Conservation (phyloP, 2,113 vertebrate species). For the Oenanthe melanoleuca region DNA sequence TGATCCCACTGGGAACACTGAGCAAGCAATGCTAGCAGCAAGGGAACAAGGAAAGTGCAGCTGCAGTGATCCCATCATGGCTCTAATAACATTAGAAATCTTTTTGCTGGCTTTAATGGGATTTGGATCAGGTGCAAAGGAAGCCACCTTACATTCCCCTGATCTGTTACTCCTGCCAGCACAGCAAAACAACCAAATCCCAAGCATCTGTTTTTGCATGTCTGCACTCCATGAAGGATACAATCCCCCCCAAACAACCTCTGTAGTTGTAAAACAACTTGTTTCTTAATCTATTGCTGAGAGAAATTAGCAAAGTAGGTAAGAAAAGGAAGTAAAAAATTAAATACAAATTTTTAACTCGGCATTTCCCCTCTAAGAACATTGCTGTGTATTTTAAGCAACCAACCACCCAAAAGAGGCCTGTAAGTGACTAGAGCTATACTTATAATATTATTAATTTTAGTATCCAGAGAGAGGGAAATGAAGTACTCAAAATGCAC, state of each 20-base stretch:
- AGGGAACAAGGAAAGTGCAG: background rate
- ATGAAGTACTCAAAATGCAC: background rate
- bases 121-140: constrained; percentile 3
- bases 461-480: background rate
- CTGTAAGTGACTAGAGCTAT: background rate
- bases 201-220: background rate
- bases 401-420: background rate
- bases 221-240: background rate
- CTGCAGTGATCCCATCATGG: background rate
- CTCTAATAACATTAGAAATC: background rate
- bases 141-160: background rate
- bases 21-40: background rate
- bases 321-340: background rate
- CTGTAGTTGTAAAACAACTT: background rate
- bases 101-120: background rate
- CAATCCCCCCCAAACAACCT: background rate
- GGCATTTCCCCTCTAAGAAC: background rate
- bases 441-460: background rate
- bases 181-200: background rate
- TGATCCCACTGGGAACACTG: background rate
- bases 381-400: background rate
- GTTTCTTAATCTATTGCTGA: background rate
- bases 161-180: background rate
- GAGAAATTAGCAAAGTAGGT: background rate
- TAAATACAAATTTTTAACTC: background rate